phyloP scores from a whole-genome alignment of 2,797 vertebrate genomes.

The Bothrops alternatus region DNA sequence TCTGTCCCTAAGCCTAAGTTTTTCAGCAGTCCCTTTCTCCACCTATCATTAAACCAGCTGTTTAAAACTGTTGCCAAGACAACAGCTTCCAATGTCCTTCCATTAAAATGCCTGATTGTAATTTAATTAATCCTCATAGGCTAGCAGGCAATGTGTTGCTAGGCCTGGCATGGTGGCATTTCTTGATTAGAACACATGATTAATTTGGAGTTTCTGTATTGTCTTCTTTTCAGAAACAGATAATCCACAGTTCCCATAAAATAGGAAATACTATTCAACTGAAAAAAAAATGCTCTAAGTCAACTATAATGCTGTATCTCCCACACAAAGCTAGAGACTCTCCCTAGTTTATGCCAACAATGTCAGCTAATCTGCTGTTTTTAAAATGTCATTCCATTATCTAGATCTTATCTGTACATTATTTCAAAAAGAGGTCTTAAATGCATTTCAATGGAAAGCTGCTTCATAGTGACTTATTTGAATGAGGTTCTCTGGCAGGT shows the following conservation, averaged over 20 bases:
- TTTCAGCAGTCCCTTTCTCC: slow-evolving; percentile 30
- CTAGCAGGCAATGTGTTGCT: slow-evolving; percentile 25
- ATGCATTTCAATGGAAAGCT: not conserved
- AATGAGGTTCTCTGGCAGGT: not conserved
- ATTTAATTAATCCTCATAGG: slow-evolving; percentile 58
- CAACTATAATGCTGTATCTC: not conserved
- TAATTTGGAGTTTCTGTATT: not conserved
- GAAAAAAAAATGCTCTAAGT: not conserved
- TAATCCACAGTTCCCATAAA: not conserved
- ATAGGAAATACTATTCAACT: not conserved
- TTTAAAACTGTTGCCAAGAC: slow-evolving; percentile 49
- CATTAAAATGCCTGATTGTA: slow-evolving; percentile 56
- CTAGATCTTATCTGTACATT: not conserved
- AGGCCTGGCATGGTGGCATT: slow-evolving; percentile 1
- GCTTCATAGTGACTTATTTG: not conserved
- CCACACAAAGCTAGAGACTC: not conserved
- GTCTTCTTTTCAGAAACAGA: not conserved
- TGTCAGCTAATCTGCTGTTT: not conserved
- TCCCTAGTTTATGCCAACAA: not conserved
- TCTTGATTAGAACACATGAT: slow-evolving; percentile 6
- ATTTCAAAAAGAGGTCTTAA: not conserved
- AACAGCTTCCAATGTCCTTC: slow-evolving; percentile 47
- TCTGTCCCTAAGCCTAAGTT: not conserved
- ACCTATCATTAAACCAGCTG: slow-evolving; percentile 63
- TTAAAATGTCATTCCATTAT: not conserved